Percentiles rank a stretch among this genome's conserved stretches.
phyloP scores from a whole-genome alignment of 2,797 vertebrate species.

The Syngnathus rostellatus region DNA sequence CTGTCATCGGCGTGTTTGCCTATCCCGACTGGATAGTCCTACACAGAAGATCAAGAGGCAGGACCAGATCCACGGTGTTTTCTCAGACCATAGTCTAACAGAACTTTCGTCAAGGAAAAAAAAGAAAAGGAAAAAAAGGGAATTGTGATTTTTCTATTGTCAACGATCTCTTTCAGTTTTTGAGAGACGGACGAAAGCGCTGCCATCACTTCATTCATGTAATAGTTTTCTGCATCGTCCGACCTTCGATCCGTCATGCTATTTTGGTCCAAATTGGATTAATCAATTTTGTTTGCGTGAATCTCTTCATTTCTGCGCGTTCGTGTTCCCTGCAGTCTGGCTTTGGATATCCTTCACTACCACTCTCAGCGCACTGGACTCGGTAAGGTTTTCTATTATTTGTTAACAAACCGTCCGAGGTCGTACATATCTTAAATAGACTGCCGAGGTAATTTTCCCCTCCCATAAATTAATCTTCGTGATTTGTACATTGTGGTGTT shows the following conservation, averaged over 20 bases:
- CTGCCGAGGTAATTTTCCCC: background rate
- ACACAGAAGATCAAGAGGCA: conserved; percentile 51
- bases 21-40: conserved; percentile 20
- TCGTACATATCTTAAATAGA: too few species aligned
- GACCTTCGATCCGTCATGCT: background rate
- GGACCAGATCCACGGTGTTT: conserved; percentile 50
- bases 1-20: conserved; percentile 63
- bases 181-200: conserved; percentile 1
- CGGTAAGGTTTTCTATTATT: conserved; percentile 5
- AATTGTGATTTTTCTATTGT: conserved; percentile 7
- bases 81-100: conserved; percentile 15
- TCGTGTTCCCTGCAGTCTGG: background rate
- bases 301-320: background rate
- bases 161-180: background rate
- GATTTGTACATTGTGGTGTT: background rate
- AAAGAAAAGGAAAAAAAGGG: too few species aligned
- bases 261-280: background rate
- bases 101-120: conserved; percentile 49
- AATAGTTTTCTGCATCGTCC: background rate
- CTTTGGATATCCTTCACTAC: conserved; percentile 9
- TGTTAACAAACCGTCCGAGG: background rate
- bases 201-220: background rate
- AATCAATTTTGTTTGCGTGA: background rate
- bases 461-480: background rate
- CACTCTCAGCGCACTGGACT: conserved; percentile 1